phyloP scores from a whole-genome alignment of 2,888 invertebrate genomes.

The Cylindroiulus punctatus region DNA sequence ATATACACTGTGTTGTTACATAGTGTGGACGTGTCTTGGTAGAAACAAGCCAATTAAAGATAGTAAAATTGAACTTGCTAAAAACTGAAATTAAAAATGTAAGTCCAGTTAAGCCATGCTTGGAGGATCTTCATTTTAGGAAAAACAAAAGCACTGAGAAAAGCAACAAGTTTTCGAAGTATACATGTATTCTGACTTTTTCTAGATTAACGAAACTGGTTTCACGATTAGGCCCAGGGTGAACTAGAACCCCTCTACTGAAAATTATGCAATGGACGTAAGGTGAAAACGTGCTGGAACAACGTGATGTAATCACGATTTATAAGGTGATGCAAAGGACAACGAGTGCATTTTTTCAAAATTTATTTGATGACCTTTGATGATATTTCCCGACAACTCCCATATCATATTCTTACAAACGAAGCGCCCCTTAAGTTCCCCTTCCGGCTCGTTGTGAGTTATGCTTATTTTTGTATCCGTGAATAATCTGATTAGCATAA shows the following conservation, averaged over 20 bases:
- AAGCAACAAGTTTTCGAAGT: no score
- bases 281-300: slow-evolving; percentile 12
- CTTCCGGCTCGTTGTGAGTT: neutral
- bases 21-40: no score
- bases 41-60: no score
- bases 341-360: neutral
- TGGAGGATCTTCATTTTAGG: no score
- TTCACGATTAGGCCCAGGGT: no score
- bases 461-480: neutral
- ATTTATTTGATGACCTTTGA: neutral
- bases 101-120: no score
- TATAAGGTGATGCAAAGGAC: slow-evolving; percentile 34
- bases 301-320: slow-evolving; percentile 12
- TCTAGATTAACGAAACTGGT: no score
- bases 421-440: neutral
- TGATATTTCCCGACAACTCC: neutral
- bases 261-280: neutral
- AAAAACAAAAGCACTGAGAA: no score
- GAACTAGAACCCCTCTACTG: neutral
- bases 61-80: no score
- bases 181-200: no score
- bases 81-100: no score
- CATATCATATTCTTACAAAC: neutral
- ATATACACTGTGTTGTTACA: no score
- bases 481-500: neutral